These are phyloP conservation scores for Gadus macrocephalus DNA, from an alignment of 2,113 vertebrate species.

Conservation along the genomic window DNA sequence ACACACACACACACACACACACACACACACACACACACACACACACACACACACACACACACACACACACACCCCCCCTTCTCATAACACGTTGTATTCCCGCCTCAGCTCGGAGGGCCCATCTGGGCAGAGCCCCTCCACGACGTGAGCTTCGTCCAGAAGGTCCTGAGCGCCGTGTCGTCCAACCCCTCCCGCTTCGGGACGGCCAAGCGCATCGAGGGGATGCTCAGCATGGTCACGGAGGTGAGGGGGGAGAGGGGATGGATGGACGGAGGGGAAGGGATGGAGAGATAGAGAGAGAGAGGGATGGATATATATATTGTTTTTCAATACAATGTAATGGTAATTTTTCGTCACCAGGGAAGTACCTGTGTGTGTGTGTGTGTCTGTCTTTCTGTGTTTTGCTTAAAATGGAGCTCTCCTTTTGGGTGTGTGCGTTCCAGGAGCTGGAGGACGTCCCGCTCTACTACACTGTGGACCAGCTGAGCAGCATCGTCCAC, in stretches of 20 bases:
- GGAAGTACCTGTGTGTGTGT: too few species aligned
- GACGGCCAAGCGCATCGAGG: slow-evolving; percentile 80
- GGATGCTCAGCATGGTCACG: slow-evolving; percentile 83
- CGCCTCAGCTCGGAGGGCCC: slow-evolving; percentile 80
- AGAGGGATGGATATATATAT: too few species aligned
- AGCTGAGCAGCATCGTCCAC: slow-evolving; percentile 74
- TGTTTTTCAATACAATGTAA: too few species aligned
- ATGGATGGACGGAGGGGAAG: not conserved
- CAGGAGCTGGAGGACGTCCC: slow-evolving; percentile 82
- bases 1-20: too few species aligned
- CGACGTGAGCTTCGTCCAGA: slow-evolving; percentile 75
- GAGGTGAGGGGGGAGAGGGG: slow-evolving; percentile 71
- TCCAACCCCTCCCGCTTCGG: slow-evolving; percentile 78
- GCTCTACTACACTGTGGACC: slow-evolving; percentile 82
- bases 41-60: too few species aligned
- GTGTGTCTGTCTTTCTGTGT: too few species aligned
- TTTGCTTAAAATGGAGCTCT: too few species aligned
- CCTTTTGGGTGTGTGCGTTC: slow-evolving; percentile 14
- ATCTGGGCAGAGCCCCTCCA: slow-evolving; percentile 88
- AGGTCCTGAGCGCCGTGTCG: slow-evolving; percentile 74
- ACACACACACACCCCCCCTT: too few species aligned
- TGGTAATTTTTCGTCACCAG: too few species aligned
- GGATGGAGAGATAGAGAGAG: too few species aligned
- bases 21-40: too few species aligned
- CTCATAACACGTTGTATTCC: too few species aligned